These are phyloP conservation scores for Ichneumoninae sp. DNA, from an alignment of 2,888 invertebrate genomes.

Conservation along the genomic window DNA sequence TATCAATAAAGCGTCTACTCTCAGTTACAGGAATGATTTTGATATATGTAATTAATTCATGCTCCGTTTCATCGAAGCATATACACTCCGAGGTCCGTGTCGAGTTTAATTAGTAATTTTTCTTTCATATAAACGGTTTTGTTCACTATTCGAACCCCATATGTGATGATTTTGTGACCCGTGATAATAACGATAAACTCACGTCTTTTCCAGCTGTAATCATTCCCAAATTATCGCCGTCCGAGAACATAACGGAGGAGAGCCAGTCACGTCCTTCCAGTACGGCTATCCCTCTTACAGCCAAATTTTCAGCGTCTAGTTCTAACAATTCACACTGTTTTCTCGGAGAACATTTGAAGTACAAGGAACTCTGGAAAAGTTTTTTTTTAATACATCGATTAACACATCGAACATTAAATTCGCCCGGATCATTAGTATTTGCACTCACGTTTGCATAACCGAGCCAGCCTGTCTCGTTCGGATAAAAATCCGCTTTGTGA, in stretches of 20 bases:
- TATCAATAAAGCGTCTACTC: not conserved
- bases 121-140: not conserved
- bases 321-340: constrained; percentile 83
- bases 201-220: constrained; percentile 93
- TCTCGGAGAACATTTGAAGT: constrained; percentile 88
- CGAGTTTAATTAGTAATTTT: not conserved
- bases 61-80: not conserved
- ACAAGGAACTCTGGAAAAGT: constrained; percentile 90
- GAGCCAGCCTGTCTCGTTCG: constrained; percentile 93
- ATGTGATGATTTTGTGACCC: not conserved
- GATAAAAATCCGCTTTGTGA: constrained; percentile 93
- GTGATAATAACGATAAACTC: constrained; percentile 75
- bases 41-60: not conserved
- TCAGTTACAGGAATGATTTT: not conserved
- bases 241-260: constrained; percentile 88
- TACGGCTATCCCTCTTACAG: constrained; percentile 84
- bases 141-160: not conserved
- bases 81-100: not conserved
- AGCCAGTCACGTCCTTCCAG: constrained; percentile 83
- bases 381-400: constrained; percentile 59
- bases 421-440: constrained; percentile 11
- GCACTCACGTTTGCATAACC: constrained; percentile 92
- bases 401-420: not conserved
- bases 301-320: constrained; percentile 84
- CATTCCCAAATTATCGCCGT: constrained; percentile 91